Percentiles rank a stretch among this genome's conserved stretches.
Conservation (phyloP, 2,797 vertebrate genomes). For the Premnoplex brunnescens region DNA sequence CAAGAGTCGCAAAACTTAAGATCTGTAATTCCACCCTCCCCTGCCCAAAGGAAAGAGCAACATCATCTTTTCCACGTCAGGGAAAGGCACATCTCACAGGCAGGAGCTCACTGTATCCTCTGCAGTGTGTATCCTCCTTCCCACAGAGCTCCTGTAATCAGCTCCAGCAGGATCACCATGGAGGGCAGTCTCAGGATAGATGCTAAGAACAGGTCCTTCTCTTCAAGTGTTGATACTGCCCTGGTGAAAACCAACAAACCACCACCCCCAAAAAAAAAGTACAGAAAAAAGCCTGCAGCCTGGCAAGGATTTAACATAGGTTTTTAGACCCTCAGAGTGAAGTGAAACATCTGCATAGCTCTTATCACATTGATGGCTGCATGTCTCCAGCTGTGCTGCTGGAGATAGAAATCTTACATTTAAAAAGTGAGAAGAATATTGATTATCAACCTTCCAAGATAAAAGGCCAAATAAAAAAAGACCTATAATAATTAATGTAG, state of each 20-base stretch:
- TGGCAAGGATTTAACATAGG: not conserved
- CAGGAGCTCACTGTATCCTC: not conserved
- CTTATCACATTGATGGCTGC: not conserved
- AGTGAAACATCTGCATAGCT: not conserved
- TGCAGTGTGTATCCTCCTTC: not conserved
- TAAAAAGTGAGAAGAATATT: not conserved
- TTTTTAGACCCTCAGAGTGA: not conserved
- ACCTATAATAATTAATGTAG: not conserved
- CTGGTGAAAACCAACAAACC: not conserved
- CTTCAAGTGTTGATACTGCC: not conserved
- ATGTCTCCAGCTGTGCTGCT: not conserved
- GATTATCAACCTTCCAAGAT: not conserved
- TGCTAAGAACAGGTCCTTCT: not conserved
- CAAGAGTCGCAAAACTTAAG: not conserved
- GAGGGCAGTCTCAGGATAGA: not conserved
- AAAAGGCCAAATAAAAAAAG: not conserved
- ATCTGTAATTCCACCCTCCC: not conserved
- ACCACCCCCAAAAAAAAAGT: no score
- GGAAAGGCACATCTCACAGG: not conserved
- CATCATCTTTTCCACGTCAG: not conserved
- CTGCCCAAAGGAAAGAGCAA: not conserved
- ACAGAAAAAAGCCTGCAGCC: not conserved
- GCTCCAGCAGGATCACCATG: not conserved
- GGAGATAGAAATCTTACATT: not conserved
- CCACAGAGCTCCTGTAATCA: not conserved